Evolutionary conservation across 2,888 invertebrate genomes (phyloP), one percentile per base, ranked within the genome.

Genomic region (Orthosia gothica): DNA sequence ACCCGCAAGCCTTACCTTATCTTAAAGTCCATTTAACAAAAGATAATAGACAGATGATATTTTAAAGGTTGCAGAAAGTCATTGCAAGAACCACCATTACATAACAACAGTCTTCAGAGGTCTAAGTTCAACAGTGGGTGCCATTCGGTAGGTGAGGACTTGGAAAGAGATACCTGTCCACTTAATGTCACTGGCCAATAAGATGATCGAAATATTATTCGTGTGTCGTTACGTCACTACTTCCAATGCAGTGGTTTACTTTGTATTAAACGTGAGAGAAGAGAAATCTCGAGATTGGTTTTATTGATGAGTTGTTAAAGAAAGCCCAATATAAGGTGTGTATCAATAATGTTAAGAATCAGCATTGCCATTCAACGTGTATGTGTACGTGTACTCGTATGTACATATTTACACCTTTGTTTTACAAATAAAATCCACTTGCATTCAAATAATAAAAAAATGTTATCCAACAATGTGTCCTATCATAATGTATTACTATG

Each of bases 131-230:
- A 73, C 55, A 26, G 58, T 55, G 11, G 32, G 1, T 65, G 54
- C 45, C 57, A 26, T 82, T 71, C 78, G 52, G 83, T 64, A 82
- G 72, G 62, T 65, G 69, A 81, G 49, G 62, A 65, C 50, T 55
- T 77, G 11, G 55, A 67, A 70, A 65, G 47, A 58, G 65, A 73
- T 83, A 64, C 49, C 79, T 79, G 80, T 81, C 80, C 83, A 73
- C 83, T 81, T 81, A 52, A 81, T 73, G 83, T 83, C 80, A 75
- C 11, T 65, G 18, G 49, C 70, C 59, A 81, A 80, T 68, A 68
- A 84, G 32, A 80, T 68, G 20, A 70, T 79, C 74, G 52, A 66
- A 65, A 62, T 76, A 45, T 18, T 64, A 50, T 73, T 61, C 83
- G 15, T 61, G 18, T 64, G 40, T 68, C 23, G 54, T 78, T 78